These are phyloP conservation scores for Cyanoderma ruficeps DNA, from an alignment of 2,113 vertebrate species.

Conservation along the genomic window DNA sequence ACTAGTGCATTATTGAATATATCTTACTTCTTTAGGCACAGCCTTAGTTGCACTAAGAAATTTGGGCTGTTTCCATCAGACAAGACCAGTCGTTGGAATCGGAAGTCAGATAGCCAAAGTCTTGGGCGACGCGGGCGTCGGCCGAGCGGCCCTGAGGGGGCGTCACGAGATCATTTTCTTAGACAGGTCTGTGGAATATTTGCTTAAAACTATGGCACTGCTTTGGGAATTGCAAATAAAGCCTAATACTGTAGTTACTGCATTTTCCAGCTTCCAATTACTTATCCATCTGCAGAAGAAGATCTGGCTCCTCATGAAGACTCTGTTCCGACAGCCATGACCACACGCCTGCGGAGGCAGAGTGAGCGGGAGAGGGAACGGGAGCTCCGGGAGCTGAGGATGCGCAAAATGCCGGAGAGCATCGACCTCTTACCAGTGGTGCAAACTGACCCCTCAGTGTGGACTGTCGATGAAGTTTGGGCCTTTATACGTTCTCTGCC, in stretches of 20 bases:
- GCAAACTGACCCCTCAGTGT: conserved; percentile 84
- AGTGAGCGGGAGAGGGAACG: conserved; percentile 78
- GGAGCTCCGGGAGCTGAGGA: conserved; percentile 78
- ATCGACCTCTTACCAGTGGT: conserved; percentile 77
- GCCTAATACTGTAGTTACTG: conserved; percentile 73
- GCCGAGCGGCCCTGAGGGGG: conserved; percentile 80
- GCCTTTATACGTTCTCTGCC: conserved; percentile 92
- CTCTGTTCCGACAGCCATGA: conserved; percentile 81
- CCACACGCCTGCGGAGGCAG: conserved; percentile 84
- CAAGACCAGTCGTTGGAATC: conserved; percentile 81
- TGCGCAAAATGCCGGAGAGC: conserved; percentile 80
- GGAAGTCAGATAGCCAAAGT: conserved; percentile 79
- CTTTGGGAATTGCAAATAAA: conserved; percentile 66
- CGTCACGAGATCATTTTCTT: conserved; percentile 82
- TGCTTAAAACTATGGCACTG: conserved; percentile 60
- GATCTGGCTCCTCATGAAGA: conserved; percentile 79
- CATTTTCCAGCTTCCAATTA: conserved; percentile 81
- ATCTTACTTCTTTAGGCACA: conserved; percentile 82
- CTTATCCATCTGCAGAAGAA: conserved; percentile 82
- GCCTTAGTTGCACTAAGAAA: conserved; percentile 88
- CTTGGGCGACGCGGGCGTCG: conserved; percentile 85
- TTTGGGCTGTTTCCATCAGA: conserved; percentile 78
- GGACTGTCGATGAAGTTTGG: conserved; percentile 96
- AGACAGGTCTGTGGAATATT: conserved; percentile 86
- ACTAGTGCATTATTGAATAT: conserved; percentile 24